These are phyloP conservation scores for Sebastes diploproa DNA, from an alignment of 2,797 vertebrate genomes.

Conservation along the genomic window DNA sequence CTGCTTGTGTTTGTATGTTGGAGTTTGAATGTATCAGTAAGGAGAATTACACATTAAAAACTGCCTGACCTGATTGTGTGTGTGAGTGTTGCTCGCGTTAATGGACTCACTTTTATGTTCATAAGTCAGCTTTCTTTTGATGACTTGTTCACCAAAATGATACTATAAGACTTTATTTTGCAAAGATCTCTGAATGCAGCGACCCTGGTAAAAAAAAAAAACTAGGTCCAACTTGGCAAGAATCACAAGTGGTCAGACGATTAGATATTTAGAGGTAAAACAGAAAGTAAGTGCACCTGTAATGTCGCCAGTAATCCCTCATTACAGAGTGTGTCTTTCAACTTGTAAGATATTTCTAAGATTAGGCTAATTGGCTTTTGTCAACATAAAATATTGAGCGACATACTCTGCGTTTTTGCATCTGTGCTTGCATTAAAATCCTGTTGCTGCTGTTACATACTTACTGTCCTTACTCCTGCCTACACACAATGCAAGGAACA, in stretches of 20 bases:
- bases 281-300: too few species aligned
- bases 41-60: background rate
- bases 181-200: too few species aligned
- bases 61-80: background rate
- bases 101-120: constrained; percentile 8
- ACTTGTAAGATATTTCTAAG: background rate
- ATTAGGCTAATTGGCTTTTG: background rate
- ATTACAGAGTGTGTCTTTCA: too few species aligned
- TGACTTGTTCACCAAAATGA: background rate
- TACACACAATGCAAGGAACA: background rate
- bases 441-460: background rate
- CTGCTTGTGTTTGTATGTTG: background rate
- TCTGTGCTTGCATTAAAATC: background rate
- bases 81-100: background rate
- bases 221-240: too few species aligned
- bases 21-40: background rate
- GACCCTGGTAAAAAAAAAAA: too few species aligned
- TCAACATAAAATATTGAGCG: background rate
- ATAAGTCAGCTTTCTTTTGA: constrained; percentile 17
- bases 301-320: too few species aligned
- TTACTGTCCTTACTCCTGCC: background rate
- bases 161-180: too few species aligned
- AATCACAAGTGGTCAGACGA: too few species aligned
- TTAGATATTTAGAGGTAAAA: too few species aligned
- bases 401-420: background rate